Conservation (phyloP, 2,113 vertebrate species). For the Helogale parvula region DNA sequence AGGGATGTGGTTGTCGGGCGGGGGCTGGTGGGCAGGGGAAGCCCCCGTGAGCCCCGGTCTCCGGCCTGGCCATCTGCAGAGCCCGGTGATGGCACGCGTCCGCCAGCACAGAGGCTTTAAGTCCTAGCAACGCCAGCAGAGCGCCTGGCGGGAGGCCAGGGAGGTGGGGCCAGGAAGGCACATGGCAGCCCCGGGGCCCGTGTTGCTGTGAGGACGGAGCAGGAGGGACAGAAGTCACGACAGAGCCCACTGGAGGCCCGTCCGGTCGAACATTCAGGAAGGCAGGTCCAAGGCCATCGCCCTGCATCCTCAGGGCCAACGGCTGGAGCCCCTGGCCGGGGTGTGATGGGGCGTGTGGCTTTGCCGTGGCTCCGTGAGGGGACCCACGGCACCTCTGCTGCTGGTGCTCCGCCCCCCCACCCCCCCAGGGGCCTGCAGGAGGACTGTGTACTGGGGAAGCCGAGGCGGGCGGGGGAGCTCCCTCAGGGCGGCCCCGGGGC, state of each 20-base stretch:
- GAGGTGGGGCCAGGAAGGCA: background rate
- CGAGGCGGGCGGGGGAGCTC: too few species aligned
- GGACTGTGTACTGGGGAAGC: too few species aligned
- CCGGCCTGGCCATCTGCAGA: background rate
- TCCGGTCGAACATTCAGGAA: background rate
- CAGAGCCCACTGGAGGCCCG: background rate
- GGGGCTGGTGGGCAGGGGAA: background rate
- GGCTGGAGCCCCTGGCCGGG: background rate
- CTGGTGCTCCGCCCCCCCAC: too few species aligned
- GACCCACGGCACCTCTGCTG: too few species aligned
- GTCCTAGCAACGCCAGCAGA: too few species aligned
- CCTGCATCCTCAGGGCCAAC: background rate
- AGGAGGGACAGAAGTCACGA: background rate
- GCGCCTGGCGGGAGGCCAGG: background rate
- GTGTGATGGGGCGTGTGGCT: too few species aligned
- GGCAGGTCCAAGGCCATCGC: accelerated
- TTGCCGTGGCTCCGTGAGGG: too few species aligned
- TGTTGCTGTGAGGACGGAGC: background rate
- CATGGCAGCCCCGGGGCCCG: accelerated
- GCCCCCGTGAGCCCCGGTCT: background rate
- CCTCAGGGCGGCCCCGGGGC: background rate
- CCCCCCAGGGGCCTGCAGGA: background rate
- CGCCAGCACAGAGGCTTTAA: background rate
- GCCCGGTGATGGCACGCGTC: background rate
- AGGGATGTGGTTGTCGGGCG: background rate